Evolutionary conservation across 2,888 invertebrate species (phyloP).

Genomic region (Euplagia quadripunctaria): DNA sequence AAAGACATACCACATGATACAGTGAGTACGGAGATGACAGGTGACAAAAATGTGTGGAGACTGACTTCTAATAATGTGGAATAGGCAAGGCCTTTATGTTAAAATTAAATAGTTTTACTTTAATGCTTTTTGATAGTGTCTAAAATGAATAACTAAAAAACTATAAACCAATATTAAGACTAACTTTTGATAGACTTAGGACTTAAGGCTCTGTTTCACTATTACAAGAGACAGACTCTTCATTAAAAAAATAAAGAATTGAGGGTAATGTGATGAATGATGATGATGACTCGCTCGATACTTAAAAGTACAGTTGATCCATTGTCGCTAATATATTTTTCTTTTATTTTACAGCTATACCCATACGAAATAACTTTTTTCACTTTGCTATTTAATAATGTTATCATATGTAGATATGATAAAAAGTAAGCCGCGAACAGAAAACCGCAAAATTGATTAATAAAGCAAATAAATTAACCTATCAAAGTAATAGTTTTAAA

Average conservation of each 20-base stretch:
- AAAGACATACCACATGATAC: no score
- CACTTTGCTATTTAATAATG: background rate
- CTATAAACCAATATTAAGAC: background rate
- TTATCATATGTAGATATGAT: background rate
- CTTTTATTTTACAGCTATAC: background rate
- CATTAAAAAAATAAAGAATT: no score
- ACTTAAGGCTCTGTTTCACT: no score
- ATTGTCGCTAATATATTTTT: background rate
- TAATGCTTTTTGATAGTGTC: background rate
- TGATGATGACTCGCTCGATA: no score
- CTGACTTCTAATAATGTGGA: background rate
- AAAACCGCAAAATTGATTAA: constrained; percentile 27
- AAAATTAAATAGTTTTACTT: background rate
- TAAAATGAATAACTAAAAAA: background rate
- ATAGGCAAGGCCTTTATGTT: background rate
- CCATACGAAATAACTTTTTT: background rate
- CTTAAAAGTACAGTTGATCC: no score
- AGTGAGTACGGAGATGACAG: no score
- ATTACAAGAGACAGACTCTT: no score
- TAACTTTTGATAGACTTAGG: background rate
- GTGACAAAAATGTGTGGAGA: no score
- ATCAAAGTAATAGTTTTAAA: constrained; percentile 20
- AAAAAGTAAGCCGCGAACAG: background rate
- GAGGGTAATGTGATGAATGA: no score
- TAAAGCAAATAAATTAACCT: constrained; percentile 39